Conservation (phyloP, 2,797 vertebrate species). For the Acanthopagrus latus region DNA sequence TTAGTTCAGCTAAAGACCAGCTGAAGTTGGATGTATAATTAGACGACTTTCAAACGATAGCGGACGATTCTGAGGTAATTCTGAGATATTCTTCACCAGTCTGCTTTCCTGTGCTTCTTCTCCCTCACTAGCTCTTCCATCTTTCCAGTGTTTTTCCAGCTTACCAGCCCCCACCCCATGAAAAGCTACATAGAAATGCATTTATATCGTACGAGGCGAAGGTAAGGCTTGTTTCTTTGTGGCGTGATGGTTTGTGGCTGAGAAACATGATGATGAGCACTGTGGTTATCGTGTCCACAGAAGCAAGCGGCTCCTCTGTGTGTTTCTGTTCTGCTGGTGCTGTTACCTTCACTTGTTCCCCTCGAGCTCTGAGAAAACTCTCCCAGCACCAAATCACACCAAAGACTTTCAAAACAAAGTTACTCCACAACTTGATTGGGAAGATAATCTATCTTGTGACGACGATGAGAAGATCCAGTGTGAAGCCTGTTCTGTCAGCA, state of each 20-base stretch:
- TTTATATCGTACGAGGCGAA: neutral
- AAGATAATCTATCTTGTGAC: neutral
- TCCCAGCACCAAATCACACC: constrained; percentile 8
- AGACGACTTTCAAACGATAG: neutral
- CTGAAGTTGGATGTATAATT: neutral
- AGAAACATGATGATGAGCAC: too few relatives aligned
- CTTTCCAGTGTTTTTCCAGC: too few relatives aligned
- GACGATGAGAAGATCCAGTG: neutral
- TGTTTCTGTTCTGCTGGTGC: constrained; percentile 14
- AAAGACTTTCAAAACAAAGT: neutral
- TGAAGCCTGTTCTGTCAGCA: neutral
- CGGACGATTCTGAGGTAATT: neutral
- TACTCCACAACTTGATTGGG: neutral
- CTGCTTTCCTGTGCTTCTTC: too few relatives aligned
- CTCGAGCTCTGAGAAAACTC: constrained; percentile 19
- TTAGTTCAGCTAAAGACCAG: constrained; percentile 2
- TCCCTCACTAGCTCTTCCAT: too few relatives aligned
- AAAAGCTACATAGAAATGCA: neutral
- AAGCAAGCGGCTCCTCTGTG: constrained; percentile 9
- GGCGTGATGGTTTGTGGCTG: neutral
- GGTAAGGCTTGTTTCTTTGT: neutral
- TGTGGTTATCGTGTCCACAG: neutral
- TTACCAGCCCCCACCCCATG: too few relatives aligned
- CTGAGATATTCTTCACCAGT: too few relatives aligned
- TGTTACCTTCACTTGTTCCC: constrained; percentile 26